Evolutionary conservation across 1,140 invertebrate species (phyloP), one percentile per base, ranked within the genome.

Genomic region (Plectus sambesii): DNA sequence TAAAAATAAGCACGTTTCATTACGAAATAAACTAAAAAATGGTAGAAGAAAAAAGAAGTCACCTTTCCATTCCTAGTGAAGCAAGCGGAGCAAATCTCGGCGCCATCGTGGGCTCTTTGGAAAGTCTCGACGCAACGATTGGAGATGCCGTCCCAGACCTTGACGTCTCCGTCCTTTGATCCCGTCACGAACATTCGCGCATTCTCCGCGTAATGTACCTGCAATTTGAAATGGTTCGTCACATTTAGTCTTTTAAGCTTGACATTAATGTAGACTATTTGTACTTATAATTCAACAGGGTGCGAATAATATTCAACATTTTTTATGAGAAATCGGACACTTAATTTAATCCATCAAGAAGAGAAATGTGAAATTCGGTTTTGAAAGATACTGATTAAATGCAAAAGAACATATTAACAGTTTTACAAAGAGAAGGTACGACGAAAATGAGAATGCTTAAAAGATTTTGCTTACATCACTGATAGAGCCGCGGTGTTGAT

Each of bases 41-140:
- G 5, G 6, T 48, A 52, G 2, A 47, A 17, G 2, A 1, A 1
- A 3, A 19, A 22, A n/a, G 23, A n/a, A 45, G 60, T 62, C 65
- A 90, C 87, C 79, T 99, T 98, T 69, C 87, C 89, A 73, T 98
- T 99, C 47, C 85, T 78, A 0, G 89, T 87, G 68, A 97, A 98
- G 8, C 79, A 74, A 2, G 94, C 84, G 0, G 89, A 96, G 66
- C 87, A 92, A 17, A 98, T 83, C 76, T 90, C 85, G 19, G 82
- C 78, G 0, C 88, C 88, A 58, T 94, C 89, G 69, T 98, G 93
- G 0, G 92, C 90, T 61, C 83, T 81, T 0, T 78, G 70, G 68
- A 97, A 93, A 0, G 88, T 94, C 66, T 90, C 90, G 49, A 98
- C 80, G 67, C 89, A 96, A 42, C 85, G 76, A 60, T 87, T 90